Evolutionary conservation across 1,140 invertebrate species (phyloP).

Genomic region (Heterodera schachtii): DNA sequence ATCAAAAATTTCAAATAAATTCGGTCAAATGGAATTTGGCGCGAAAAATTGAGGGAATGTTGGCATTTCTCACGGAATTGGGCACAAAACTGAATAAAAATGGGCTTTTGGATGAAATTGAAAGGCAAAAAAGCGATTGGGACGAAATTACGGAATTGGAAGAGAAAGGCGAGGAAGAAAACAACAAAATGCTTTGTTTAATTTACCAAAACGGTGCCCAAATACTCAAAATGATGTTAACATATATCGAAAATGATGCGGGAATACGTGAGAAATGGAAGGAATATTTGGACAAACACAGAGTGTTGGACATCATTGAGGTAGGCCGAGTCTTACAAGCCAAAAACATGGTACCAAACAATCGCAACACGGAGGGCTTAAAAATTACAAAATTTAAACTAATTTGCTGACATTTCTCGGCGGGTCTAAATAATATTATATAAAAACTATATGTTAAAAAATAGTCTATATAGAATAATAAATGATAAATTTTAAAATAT

Average conservation of each 20-base stretch:
- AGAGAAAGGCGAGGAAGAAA: not conserved
- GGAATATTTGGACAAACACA: not conserved
- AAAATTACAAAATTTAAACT: no score
- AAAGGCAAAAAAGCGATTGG: not conserved
- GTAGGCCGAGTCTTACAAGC: no score
- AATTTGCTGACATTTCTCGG: no score
- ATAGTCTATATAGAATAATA: not conserved
- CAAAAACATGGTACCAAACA: no score
- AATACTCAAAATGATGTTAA: not conserved
- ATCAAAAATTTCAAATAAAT: no score
- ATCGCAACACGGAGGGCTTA: no score
- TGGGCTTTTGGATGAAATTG: not conserved
- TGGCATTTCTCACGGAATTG: no score
- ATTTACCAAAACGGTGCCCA: not conserved
- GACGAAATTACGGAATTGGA: not conserved
- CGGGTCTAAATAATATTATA: no score
- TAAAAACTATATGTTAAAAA: not conserved
- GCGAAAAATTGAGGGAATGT: no score
- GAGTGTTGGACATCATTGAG: not conserved
- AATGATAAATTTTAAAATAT: not conserved
- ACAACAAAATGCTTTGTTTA: not conserved
- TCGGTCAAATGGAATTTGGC: no score
- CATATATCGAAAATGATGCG: not conserved
- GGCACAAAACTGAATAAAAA: no score
- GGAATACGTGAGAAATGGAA: not conserved